Base-by-base conservation (phyloP, 2,888 invertebrate genomes). In the Entomobrya multifasciata region DNA sequence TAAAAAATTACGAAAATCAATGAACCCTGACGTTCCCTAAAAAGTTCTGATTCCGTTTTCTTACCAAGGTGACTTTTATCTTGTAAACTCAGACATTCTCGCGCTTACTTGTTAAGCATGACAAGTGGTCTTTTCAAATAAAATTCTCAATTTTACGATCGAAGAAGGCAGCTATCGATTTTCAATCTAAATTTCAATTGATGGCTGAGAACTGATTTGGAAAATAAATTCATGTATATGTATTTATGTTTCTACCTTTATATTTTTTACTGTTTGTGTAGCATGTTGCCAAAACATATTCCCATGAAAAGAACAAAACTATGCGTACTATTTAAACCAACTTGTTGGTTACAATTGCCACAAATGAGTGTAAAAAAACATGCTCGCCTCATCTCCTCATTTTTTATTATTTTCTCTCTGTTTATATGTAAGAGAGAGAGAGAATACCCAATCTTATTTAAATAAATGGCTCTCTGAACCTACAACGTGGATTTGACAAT, bases 401-500 rank as follows among this genome's bases (percentile, higher is more conserved):
- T 36, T 44, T 13, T 30, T n/a, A n/a, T n/a, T n/a, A n/a, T n/a
- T 36, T 80, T 20, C 22, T 44, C n/a, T 62, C 57, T 41, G 65
- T 22, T n/a, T n/a, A n/a, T n/a, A n/a, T n/a, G n/a, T n/a, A n/a
- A n/a, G n/a, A n/a, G n/a, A n/a, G n/a, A n/a, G 44, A 13, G 22
- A 80, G 70, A 62, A 36, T 77, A 78, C 78, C 78, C 84, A 84
- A 70, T 78, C 78, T 81, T 74, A 86, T 86, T 86, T 76, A 44
- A 86, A 81, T 86, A 86, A 81, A 86, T 78, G 65, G 20, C 49
- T 55, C n/a, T 62, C n/a, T n/a, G n/a, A 76, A 79, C 72, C 78
- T 70, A 79, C 78, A 79, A 72, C 74, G 62, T 65, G 62, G 65
- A 86, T 86, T 86, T 86, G 76, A 81, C 86, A 86, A 86, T 86